A percentile compares a stretch with the other conserved stretches of the same genome.
phyloP scores from a whole-genome alignment of 2,888 invertebrate species.

The Lasioglossum leucozonium region DNA sequence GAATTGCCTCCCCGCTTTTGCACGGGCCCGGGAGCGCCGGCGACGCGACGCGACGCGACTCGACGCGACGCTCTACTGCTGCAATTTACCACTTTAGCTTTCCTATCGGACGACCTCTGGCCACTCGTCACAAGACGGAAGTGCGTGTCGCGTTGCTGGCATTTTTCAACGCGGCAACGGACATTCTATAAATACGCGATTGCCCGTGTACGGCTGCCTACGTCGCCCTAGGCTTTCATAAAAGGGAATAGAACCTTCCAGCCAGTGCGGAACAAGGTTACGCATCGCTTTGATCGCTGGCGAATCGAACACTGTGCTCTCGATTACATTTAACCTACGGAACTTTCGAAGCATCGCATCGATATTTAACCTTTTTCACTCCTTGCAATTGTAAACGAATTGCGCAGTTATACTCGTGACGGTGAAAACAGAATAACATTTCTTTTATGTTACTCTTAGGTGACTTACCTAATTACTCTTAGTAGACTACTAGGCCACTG shows the following conservation, averaged over 20 bases:
- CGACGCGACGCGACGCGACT: background rate
- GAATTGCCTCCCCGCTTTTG: slow-evolving; percentile 54
- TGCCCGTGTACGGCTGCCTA: background rate
- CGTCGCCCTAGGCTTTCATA: background rate
- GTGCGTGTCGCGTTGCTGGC: slow-evolving; percentile 17
- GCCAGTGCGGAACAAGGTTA: background rate
- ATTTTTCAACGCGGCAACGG: background rate
- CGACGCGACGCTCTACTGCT: slow-evolving; percentile 17
- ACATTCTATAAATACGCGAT: slow-evolving; percentile 41
- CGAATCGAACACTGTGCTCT: background rate
- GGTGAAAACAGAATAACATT: too few species aligned
- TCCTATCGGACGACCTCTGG: slow-evolving; percentile 64
- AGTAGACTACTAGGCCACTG: too few species aligned
- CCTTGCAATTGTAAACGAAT: background rate
- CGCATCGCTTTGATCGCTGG: background rate
- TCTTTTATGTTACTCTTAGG: too few species aligned
- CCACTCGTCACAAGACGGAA: slow-evolving; percentile 57
- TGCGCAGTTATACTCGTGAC: too few species aligned
- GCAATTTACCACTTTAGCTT: slow-evolving; percentile 69
- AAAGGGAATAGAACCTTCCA: background rate
- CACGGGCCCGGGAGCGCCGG: slow-evolving; percentile 19
- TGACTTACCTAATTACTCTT: too few species aligned
- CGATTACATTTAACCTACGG: background rate
- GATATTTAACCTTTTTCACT: background rate
- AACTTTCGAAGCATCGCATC: background rate